phyloP scores from a whole-genome alignment of 1,140 invertebrate species.

The Cyclargus thomasi region DNA sequence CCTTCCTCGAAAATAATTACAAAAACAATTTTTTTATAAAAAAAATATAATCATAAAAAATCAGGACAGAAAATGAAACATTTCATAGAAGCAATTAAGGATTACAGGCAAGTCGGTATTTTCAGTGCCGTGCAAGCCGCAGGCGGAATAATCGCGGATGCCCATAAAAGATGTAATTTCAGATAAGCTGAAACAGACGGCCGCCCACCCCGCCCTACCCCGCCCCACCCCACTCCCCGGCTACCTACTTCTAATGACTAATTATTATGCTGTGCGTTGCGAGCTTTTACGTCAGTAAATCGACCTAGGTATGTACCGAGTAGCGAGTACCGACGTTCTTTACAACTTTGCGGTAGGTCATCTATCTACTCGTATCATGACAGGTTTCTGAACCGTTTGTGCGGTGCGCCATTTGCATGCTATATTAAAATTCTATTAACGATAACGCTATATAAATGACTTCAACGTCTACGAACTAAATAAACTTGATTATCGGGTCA shows the following conservation, averaged over 20 bases:
- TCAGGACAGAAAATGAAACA: constrained; percentile 27
- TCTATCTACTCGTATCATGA: constrained; percentile 45
- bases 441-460: constrained; percentile 1
- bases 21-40: too few relatives aligned
- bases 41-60: too few relatives aligned
- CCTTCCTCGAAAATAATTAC: too few relatives aligned
- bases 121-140: constrained; percentile 65
- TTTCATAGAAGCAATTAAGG: constrained; percentile 60
- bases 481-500: neutral
- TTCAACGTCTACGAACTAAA: neutral
- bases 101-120: constrained; percentile 63
- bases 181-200: constrained; percentile 73
- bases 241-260: constrained; percentile 74
- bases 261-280: constrained; percentile 74
- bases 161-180: constrained; percentile 75
- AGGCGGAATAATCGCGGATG: constrained; percentile 73
- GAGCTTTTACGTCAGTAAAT: constrained; percentile 60
- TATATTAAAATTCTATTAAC: constrained; percentile 12
- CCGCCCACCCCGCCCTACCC: constrained; percentile 44
- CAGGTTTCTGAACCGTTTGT: constrained; percentile 27
- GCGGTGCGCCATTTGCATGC: neutral
- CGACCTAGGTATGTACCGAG: constrained; percentile 38
- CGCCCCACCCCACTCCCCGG: constrained; percentile 35
- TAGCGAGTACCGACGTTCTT: constrained; percentile 35
- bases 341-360: constrained; percentile 45